These are phyloP conservation scores for Hoplostethus atlanticus DNA, from an alignment of 2,797 vertebrate species.

Conservation along the genomic window DNA sequence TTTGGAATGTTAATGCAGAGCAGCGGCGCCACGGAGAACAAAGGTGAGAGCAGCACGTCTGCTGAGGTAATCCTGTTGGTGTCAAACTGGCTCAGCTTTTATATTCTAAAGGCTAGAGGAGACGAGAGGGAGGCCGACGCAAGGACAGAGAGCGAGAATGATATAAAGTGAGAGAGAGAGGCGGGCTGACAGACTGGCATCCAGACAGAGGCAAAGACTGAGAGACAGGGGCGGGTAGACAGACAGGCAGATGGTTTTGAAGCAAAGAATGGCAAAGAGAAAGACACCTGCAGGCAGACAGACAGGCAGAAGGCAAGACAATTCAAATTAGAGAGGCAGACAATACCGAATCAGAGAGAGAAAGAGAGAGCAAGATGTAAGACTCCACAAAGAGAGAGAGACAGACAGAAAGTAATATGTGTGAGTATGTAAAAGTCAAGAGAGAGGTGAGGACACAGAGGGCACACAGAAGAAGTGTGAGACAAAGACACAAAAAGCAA, in stretches of 20 bases:
- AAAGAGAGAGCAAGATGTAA: conserved; percentile 48
- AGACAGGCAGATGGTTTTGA: too few species aligned
- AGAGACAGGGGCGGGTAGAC: neutral
- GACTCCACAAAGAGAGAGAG: conserved; percentile 21
- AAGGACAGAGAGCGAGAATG: neutral
- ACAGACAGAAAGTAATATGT: conserved; percentile 16
- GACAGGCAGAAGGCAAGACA: conserved; percentile 6
- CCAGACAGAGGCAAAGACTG: conserved; percentile 2
- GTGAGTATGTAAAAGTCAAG: neutral
- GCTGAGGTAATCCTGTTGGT: conserved; percentile 73
- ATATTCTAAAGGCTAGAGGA: conserved; percentile 49
- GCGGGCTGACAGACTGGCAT: too few species aligned
- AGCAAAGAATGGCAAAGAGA: neutral
- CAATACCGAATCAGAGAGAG: conserved; percentile 25
- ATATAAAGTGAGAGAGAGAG: neutral
- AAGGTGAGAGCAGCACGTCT: conserved; percentile 71
- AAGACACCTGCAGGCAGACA: neutral
- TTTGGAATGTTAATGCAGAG: conserved; percentile 76
- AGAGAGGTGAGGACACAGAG: conserved; percentile 24
- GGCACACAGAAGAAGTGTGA: conserved; percentile 31
- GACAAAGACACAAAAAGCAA: conserved; percentile 4
- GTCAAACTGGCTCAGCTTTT: conserved; percentile 64
- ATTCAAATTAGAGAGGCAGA: neutral
- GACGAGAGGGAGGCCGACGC: conserved; percentile 21
- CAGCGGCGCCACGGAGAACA: conserved; percentile 65